Evolutionary conservation across 2,888 invertebrate species (phyloP), one percentile per base, ranked within the genome.

Genomic region (Cataglyphis albicans): DNA sequence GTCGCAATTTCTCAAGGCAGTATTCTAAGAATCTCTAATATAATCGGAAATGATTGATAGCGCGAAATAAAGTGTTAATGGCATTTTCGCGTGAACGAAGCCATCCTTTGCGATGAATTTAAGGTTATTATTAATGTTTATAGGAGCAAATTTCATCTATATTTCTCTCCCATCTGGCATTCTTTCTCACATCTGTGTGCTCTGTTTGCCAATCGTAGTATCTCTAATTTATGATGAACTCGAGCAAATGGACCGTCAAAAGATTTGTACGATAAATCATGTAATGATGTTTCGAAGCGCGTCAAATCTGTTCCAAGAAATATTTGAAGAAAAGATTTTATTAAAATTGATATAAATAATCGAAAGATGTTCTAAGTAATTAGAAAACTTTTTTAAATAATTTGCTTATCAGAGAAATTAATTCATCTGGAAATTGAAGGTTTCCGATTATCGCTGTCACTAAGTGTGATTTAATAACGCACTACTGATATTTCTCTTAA

Each of bases 91-190:
- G 76, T 25, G 76, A 76, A 65, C 55, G 12, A 25, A 76, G n/a
- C n/a, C 76, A 38, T 65, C 52, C 57, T 41, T 76, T 57, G 38
- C 9, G 41, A 52, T 41, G 29, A 57, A 67, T 76, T 67, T 41
- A 57, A 57, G 76, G 76, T 76, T 76, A 76, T 76, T 57, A 67
- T 76, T 55, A 76, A 76, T 67, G n/a, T 67, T 76, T 55, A 76
- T 76, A 41, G 57, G 55, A 57, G 55, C 29, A 41, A 55, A 67
- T 67, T 48, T 76, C 55, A 67, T 76, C 84, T 93, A 25, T 55
- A 15, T 21, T 29, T 57, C 41, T 55, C 41, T 65, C 6, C 4
- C 73, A 41, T 48, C n/a, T 41, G 73, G 7, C 29, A 25, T 25
- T 38, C 38, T 18, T 6, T 25, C 18, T 72, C 18, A 35, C 57